Conservation (phyloP, 2,797 vertebrate genomes). For the Lepilemur septentrionalis region DNA sequence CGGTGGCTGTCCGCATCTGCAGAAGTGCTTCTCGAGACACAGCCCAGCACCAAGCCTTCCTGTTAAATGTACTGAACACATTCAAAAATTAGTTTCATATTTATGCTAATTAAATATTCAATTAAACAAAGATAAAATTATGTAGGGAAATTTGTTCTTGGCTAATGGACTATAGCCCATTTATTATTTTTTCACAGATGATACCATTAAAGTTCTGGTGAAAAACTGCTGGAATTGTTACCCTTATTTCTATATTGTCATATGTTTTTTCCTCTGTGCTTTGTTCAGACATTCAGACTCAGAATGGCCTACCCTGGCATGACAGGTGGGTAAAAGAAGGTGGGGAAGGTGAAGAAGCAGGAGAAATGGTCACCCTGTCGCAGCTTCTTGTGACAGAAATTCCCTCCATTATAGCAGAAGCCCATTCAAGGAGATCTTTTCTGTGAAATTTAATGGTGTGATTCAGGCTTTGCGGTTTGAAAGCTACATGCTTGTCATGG, state of each 20-base stretch:
- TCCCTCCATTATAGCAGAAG: neutral
- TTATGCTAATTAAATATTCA: slow-evolving; percentile 90
- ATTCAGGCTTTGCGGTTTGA: slow-evolving; percentile 18
- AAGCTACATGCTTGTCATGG: neutral
- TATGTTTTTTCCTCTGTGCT: slow-evolving; percentile 51
- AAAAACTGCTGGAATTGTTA: slow-evolving; percentile 63
- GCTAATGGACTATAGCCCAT: slow-evolving; percentile 87
- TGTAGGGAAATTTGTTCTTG: slow-evolving; percentile 85
- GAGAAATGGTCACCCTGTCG: neutral
- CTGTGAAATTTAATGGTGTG: neutral
- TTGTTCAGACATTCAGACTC: slow-evolving; percentile 57
- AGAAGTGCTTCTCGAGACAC: slow-evolving; percentile 70
- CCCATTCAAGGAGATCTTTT: neutral
- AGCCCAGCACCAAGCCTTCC: slow-evolving; percentile 68
- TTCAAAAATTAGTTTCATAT: slow-evolving; percentile 84
- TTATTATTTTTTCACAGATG: slow-evolving; percentile 84
- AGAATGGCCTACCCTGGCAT: neutral
- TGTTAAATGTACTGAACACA: slow-evolving; percentile 83
- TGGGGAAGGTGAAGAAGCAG: neutral
- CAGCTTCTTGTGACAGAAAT: neutral
- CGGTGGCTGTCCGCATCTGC: slow-evolving; percentile 73
- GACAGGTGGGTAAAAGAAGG: neutral
- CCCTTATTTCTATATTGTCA: slow-evolving; percentile 61
- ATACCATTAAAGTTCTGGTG: slow-evolving; percentile 81
- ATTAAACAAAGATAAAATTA: slow-evolving; percentile 90